phyloP scores from a whole-genome alignment of 2,113 vertebrate genomes.

The Zapornia atra region DNA sequence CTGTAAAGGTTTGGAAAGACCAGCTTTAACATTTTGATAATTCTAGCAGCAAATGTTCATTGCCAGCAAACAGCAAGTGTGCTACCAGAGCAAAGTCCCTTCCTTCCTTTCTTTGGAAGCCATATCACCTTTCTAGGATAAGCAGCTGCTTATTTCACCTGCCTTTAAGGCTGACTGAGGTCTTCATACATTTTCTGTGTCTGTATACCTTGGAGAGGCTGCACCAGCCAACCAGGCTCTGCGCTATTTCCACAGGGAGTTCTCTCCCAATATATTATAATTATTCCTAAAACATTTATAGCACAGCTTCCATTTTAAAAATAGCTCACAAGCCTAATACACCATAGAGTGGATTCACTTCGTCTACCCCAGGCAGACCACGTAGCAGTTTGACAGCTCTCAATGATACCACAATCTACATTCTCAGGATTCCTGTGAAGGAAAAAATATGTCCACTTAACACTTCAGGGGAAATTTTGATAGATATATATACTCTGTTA shows the following conservation, averaged over 20 bases:
- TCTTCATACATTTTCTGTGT: neutral
- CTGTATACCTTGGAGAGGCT: neutral
- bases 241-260: neutral
- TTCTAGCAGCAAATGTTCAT: neutral
- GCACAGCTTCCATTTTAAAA: constrained; percentile 10
- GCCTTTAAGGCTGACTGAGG: neutral
- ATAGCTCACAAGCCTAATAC: neutral
- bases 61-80: neutral
- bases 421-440: neutral
- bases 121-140: neutral
- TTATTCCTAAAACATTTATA: constrained; percentile 20
- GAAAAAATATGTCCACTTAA: neutral
- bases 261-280: neutral
- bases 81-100: neutral
- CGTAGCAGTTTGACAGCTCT: neutral
- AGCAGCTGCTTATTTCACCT: neutral
- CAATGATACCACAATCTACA: neutral
- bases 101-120: neutral
- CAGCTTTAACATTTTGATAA: neutral
- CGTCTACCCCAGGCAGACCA: neutral
- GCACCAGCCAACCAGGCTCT: neutral
- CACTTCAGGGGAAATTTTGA: neutral
- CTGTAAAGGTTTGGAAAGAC: neutral
- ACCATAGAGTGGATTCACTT: neutral
- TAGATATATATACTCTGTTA: neutral